A percentile compares a stretch with the other conserved stretches of the same genome.
Evolutionary conservation across 2,888 invertebrate genomes (phyloP).

Genomic region (Oxyteleia sp.): DNA sequence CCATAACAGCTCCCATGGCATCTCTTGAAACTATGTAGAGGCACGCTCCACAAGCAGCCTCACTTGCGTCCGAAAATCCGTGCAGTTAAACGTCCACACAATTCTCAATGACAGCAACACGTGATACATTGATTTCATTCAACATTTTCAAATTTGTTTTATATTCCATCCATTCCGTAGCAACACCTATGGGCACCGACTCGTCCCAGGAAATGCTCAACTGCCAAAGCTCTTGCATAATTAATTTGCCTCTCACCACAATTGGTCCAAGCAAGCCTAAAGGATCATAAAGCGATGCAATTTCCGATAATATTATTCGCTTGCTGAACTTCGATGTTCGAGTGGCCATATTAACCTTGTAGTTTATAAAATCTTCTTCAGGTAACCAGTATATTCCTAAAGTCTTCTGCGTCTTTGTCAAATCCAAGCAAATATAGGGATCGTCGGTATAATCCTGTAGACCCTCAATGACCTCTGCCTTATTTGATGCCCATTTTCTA

Average conservation of each 20-base stretch:
- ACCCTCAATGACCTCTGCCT: not conserved
- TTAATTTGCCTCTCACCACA: conserved; percentile 6
- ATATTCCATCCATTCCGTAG: not conserved
- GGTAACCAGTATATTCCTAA: conserved; percentile 19
- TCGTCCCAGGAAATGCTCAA: conserved; percentile 23
- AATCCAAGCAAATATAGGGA: conserved; percentile 5
- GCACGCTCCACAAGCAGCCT: conserved; percentile 1
- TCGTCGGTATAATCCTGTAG: not conserved
- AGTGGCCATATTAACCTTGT: not conserved
- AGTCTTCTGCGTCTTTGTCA: not conserved
- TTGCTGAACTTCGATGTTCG: conserved; percentile 11
- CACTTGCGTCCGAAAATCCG: conserved; percentile 61
- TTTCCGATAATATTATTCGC: not conserved
- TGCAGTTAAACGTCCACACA: conserved; percentile 43
- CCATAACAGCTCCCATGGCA: not conserved
- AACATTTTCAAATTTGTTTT: no score
- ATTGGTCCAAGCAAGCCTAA: conserved; percentile 18
- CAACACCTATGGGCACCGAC: conserved; percentile 2
- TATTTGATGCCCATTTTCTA: conserved; percentile 21
- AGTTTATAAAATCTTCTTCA: not conserved
- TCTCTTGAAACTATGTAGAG: not conserved
- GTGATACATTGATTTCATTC: no score
- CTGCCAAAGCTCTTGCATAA: conserved; percentile 30
- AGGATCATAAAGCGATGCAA: conserved; percentile 19
- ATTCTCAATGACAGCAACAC: no score